Base-by-base conservation (phyloP, 1,140 invertebrate genomes). In the Lasioglossum albipes region DNA sequence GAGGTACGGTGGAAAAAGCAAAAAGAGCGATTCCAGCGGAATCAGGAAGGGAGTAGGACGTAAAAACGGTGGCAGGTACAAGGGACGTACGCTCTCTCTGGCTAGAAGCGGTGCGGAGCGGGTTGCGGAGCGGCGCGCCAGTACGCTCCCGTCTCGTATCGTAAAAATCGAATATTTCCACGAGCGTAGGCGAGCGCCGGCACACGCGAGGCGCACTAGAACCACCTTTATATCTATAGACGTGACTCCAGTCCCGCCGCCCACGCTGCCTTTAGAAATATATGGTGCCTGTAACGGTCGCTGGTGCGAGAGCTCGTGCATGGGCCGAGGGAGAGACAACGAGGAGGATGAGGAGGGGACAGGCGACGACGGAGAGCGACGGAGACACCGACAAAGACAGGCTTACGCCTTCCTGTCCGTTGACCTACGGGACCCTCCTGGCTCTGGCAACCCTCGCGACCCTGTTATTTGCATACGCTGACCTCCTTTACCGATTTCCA, bases 141-240 rank as follows among this genome's bases (percentile, higher is more conserved):
- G 57, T 85, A 77, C 81, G 81, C 83, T 79, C 83, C 85, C 87
- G 83, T 87, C 66, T 90, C 84, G 89, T 90, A 90, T 91, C 89
- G 89, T 91, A 91, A 91, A 91, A 91, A 91, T 91, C 89, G 90
- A 91, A 91, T 91, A 91, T 91, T 91, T 91, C 86, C 84, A 84
- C 83, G 75, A 84, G 88, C 84, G 89, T 90, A 87, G 88, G 89
- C 86, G 88, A 90, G 81, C 75, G 71, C 80, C 49, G 74, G 27
- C 57, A 57, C 57, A 69, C 31, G 76, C 41, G 61, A 75, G 54
- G 49, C 69, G 64, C 49, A 59, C 77, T 69, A 83, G 86, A 89
- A 85, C 87, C 82, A 90, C 89, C 89, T 90, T 90, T 91, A 89
- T 90, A 87, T 87, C 87, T 83, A 85, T 84, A 88, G 88, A 90